These are phyloP conservation scores for Hydrophis major DNA, from an alignment of 2,797 vertebrate genomes.

Conservation along the genomic window DNA sequence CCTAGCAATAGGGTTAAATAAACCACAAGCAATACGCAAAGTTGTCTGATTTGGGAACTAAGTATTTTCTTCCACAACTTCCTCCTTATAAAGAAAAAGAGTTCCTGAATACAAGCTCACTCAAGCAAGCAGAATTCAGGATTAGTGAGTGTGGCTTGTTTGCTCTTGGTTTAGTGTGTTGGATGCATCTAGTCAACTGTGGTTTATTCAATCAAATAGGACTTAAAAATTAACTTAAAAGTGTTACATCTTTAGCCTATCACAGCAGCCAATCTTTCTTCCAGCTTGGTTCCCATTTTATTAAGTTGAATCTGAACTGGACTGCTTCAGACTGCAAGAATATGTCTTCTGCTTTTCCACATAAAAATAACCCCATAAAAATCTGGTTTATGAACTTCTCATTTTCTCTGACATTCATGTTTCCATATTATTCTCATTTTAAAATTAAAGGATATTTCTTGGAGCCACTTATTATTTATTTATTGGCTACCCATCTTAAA, in stretches of 20 bases:
- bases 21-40: background rate
- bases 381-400: background rate
- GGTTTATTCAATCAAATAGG: background rate
- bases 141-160: background rate
- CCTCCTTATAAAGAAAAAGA: background rate
- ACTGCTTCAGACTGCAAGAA: background rate
- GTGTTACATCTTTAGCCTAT: background rate
- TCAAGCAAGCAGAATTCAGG: background rate
- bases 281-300: background rate
- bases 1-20: background rate
- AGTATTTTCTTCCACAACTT: background rate
- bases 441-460: background rate
- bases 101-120: background rate
- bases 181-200: background rate
- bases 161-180: background rate
- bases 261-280: background rate
- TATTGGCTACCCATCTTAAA: background rate
- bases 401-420: background rate
- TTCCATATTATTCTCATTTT: background rate
- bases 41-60: background rate
- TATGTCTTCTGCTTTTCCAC: background rate
- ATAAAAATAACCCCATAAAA: background rate
- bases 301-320: background rate
- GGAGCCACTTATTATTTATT: background rate
- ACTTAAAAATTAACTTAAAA: background rate